Base-by-base conservation (phyloP, 64 coral and sea anemone species). In the Pocillopora damicornis region DNA sequence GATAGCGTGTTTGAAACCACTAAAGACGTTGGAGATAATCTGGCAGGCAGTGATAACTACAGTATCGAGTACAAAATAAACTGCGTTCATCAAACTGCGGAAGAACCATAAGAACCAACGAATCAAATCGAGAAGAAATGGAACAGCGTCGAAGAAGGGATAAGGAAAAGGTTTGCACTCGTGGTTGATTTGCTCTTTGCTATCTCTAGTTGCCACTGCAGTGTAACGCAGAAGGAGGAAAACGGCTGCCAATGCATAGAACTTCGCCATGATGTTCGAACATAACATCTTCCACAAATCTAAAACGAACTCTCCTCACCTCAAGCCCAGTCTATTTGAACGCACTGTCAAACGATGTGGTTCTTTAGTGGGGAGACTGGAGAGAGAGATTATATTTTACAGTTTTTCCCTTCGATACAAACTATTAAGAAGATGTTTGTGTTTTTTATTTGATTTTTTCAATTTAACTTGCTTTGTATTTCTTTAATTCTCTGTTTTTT, bases 31-130 rank as follows among this genome's bases (percentile, higher is more conserved):
- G 8, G 83, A 74, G 58, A 88, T 83, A 13, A 88, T 20, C 26
- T 91, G 35, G 36, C 79, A 89, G 2, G 58, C 23, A 14, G 93
- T 88, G 17, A 83, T 63, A 0, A 94, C 71, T 14, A 88, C 37
- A 42, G 88, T 83, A 57, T 88, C 76, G 8, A 94, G 62, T 11
- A 88, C 45, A 80, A 83, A 90, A 82, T 94, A 94, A 56, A 83
- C 17, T 15, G 68, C 88, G 69, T 37, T 74, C 36, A 90, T 63
- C 0, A 90, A 83, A 76, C 84, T 76, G 2, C 75, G 34, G 56
- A 84, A 76, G 75, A 84, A 89, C 51, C 64, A 75, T 11, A 36
- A 59, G 62, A 88, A 59, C 58, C 71, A 88, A 4, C 69, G 77
- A 64, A 81, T 15, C 42, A 91, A 35, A 37, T 91, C 89, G 22